Evolutionary conservation across 37 sponge, comb jelly and placozoan species (phyloP).

Genomic region (Beroe forskalii): DNA sequence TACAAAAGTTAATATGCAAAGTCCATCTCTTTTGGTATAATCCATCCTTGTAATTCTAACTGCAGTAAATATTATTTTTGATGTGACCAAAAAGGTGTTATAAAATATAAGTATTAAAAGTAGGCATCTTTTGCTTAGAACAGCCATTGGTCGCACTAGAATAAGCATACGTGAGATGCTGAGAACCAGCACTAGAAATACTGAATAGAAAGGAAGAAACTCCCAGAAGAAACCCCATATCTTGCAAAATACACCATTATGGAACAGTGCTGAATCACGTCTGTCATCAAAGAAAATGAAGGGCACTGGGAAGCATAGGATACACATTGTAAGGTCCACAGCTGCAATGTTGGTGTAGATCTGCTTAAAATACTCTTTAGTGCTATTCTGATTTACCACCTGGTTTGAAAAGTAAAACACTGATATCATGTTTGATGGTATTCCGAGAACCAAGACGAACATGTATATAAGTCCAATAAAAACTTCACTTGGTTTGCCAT

Average conservation of each 20-base stretch:
- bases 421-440: slow-evolving; percentile 35
- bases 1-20: neutral
- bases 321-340: neutral
- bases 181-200: slow-evolving; percentile 3
- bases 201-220: slow-evolving; percentile 22
- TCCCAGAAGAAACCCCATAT: slow-evolving; percentile 31
- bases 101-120: neutral
- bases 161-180: slow-evolving; percentile 4
- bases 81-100: neutral
- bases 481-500: neutral
- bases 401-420: slow-evolving; percentile 5
- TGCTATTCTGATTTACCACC: neutral
- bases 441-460: slow-evolving; percentile 3
- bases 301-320: neutral
- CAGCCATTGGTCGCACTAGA: neutral
- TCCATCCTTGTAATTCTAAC: neutral
- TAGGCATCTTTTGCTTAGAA: neutral
- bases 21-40: slow-evolving; percentile 24
- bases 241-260: neutral
- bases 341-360: slow-evolving; percentile 31
- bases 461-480: neutral
- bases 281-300: neutral
- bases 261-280: slow-evolving; percentile 3
- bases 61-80: neutral
- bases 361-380: slow-evolving; percentile 9